These are phyloP conservation scores for Potorous gilbertii DNA, from an alignment of 2,797 vertebrate genomes.

Conservation along the genomic window DNA sequence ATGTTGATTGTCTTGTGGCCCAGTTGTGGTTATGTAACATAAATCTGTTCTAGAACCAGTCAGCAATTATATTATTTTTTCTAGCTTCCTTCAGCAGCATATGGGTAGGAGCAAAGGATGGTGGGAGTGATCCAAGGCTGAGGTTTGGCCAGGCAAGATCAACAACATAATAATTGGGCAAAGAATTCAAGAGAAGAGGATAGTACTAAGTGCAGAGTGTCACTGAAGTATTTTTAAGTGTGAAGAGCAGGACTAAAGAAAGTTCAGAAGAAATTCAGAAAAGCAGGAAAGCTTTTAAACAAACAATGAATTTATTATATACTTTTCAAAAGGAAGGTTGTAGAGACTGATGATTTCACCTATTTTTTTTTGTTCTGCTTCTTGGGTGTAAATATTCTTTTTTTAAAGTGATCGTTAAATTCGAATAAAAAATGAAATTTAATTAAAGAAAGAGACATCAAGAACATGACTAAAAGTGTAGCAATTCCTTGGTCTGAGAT, in stretches of 20 bases:
- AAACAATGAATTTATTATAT: background rate
- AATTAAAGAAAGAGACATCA: background rate
- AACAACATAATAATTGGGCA: too few relatives aligned
- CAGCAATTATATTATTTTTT: too few relatives aligned
- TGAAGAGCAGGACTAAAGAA: background rate
- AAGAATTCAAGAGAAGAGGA: too few relatives aligned
- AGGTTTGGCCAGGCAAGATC: too few relatives aligned
- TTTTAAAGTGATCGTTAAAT: background rate
- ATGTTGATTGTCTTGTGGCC: too few relatives aligned
- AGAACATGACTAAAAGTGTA: background rate
- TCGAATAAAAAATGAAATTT: background rate
- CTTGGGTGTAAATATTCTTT: background rate
- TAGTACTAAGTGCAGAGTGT: too few relatives aligned
- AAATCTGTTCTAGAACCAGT: too few relatives aligned
- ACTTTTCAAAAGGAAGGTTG: background rate
- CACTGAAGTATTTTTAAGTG: too few relatives aligned
- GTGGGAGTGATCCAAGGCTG: too few relatives aligned
- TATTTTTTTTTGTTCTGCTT: background rate
- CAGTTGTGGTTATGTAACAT: too few relatives aligned
- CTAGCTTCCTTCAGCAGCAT: too few relatives aligned
- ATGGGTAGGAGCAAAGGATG: too few relatives aligned
- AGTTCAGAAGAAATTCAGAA: background rate
- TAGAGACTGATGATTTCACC: background rate
- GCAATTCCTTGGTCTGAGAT: background rate
- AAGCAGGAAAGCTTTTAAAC: background rate